These are phyloP conservation scores for Cichladusa arquata DNA, from an alignment of 2,113 vertebrate species.

Conservation along the genomic window DNA sequence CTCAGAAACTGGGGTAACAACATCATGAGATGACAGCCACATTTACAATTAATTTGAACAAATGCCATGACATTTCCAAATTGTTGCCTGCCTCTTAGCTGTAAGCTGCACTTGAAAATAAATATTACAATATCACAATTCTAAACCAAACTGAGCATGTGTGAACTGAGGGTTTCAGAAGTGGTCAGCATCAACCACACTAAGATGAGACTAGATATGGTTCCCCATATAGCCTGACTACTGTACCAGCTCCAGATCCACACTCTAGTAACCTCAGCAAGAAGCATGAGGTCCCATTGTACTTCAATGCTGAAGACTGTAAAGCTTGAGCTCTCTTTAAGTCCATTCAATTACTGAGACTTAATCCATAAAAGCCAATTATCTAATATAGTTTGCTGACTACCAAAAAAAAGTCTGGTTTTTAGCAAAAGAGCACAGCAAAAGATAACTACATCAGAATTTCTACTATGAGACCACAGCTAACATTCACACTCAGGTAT, in stretches of 20 bases:
- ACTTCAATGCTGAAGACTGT: not conserved
- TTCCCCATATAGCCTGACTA: not conserved
- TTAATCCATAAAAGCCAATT: not conserved
- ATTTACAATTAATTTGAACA: not conserved
- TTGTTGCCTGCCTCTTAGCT: not conserved
- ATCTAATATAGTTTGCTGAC: not conserved
- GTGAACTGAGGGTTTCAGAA: not conserved
- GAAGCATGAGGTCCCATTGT: not conserved
- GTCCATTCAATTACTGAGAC: not conserved
- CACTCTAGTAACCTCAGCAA: not conserved
- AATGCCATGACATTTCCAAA: not conserved
- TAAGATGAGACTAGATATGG: not conserved
- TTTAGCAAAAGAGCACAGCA: not conserved
- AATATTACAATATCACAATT: not conserved
- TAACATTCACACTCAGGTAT: not conserved
- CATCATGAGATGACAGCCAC: not conserved
- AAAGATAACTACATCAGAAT: not conserved
- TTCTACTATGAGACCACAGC: not conserved
- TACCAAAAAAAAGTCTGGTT: not conserved
- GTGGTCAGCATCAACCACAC: not conserved
- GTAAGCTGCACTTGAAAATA: not conserved
- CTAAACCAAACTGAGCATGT: not conserved
- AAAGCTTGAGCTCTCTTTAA: not conserved
- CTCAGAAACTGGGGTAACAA: not conserved
- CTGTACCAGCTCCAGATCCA: not conserved